Conservation (phyloP, 2,113 vertebrate genomes). For the Cyphomyrus discorhynchus region DNA sequence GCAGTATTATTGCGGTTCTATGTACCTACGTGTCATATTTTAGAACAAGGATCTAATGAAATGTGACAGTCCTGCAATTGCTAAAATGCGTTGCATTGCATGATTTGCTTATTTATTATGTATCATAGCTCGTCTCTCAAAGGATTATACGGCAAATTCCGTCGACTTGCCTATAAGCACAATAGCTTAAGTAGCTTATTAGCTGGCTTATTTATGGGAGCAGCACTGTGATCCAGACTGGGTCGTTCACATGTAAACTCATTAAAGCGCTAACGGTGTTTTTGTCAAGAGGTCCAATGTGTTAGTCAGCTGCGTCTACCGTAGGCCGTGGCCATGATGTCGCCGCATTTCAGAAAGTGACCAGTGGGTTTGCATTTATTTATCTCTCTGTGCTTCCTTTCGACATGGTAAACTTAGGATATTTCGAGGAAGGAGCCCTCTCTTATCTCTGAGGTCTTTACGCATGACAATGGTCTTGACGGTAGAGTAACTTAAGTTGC, state of each 20-base stretch:
- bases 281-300: neutral
- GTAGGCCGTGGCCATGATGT: neutral
- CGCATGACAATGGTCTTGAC: neutral
- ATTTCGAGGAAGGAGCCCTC: neutral
- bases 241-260: neutral
- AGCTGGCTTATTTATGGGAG: neutral
- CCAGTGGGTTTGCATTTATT: neutral
- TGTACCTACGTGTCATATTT: neutral
- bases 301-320: neutral
- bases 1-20: neutral
- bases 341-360: neutral
- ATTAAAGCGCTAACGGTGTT: neutral
- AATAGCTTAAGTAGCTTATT: constrained; percentile 2
- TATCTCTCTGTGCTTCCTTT: neutral
- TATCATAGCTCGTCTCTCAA: neutral
- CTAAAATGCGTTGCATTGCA: neutral
- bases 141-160: neutral
- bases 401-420: neutral
- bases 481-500: neutral
- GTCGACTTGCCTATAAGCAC: neutral
- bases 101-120: constrained; percentile 5
- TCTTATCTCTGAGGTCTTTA: neutral
- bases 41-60: neutral
- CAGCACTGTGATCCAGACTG: neutral
- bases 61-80: neutral